Base-by-base conservation (phyloP, 2,888 invertebrate species). In the Omphaloscelis lunosa region DNA sequence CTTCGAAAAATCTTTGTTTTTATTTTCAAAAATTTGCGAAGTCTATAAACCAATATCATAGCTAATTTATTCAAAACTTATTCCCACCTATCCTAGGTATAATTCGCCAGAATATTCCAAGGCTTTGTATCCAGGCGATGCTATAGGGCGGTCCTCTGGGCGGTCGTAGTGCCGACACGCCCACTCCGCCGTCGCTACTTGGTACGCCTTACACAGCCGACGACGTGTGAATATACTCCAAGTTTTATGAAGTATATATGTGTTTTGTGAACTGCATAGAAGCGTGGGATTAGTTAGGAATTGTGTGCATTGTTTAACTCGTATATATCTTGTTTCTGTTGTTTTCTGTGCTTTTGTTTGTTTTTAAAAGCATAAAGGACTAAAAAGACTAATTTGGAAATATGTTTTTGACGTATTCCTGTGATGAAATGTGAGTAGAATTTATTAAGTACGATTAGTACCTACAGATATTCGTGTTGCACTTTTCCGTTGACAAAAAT, bases 111-210 rank as follows among this genome's bases (percentile, higher is more conserved):
- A 75, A 80, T 85, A 89, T 90, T 86, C 85, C 88, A 90, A 90
- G 91, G 90, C 84, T 90, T 88, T 86, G 82, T 90, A 90, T 88
- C 90, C 90, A 87, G 89, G 82, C 80, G 87, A 80, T 84, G 84
- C 79, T 81, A 83, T 86, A 89, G 89, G 94, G 89, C 94, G 94
- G 95, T 93, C 93, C 86, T 91, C 94, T 94, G 95, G 96, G 96
- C 96, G 96, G 93, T 88, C 89, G 88, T 88, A 83, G 65, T 20
- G 61, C 81, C 80, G 94, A 93, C 95, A 96, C 96, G 96, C 96
- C 96, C 95, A 95, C 86, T 67, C 84, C 92, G 94, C 86, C 86
- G 93, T 90, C 91, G 90, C 85, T 91, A 88, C 84, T 75, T 76
- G 84, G 70, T 63, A 83, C 82, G 82, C 85, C 85, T 86, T 84